phyloP scores from a whole-genome alignment of 2,888 invertebrate species.

The Melanotus villosus region DNA sequence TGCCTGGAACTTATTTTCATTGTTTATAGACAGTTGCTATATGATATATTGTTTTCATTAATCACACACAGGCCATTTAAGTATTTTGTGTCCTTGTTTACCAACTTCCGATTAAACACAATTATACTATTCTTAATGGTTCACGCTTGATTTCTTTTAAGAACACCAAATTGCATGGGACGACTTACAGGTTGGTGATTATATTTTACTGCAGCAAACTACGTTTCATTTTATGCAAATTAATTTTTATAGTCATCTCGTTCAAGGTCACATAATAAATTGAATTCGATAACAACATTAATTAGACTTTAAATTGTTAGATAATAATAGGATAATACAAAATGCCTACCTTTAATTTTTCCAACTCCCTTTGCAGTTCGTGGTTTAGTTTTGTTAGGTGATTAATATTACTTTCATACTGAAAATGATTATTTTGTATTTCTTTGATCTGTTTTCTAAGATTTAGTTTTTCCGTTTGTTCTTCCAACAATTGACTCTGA shows the following conservation, averaged over 20 bases:
- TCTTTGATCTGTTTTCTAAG: slow-evolving; percentile 59
- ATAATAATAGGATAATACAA: not conserved
- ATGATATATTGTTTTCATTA: slow-evolving; percentile 8
- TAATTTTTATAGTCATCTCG: not conserved
- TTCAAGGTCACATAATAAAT: slow-evolving; percentile 4
- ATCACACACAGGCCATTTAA: slow-evolving; percentile 4
- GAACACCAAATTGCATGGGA: not conserved
- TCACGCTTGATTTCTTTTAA: not conserved
- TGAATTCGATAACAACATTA: not conserved
- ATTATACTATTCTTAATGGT: not conserved
- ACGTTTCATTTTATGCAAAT: slow-evolving; percentile 20
- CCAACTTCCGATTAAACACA: not conserved
- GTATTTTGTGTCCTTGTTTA: not conserved
- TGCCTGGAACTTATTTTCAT: not conserved
- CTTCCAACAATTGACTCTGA: slow-evolving; percentile 63
- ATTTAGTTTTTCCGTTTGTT: slow-evolving; percentile 63
- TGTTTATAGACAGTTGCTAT: not conserved
- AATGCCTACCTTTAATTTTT: slow-evolving; percentile 59
- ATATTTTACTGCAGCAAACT: slow-evolving; percentile 4
- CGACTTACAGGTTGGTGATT: not conserved
- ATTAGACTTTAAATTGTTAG: slow-evolving; percentile 14
- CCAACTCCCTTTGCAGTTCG: slow-evolving; percentile 59
- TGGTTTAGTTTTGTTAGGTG: slow-evolving; percentile 60
- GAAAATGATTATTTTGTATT: slow-evolving; percentile 55
- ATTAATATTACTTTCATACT: slow-evolving; percentile 59